These are phyloP conservation scores for Hucho hucho DNA, from an alignment of 2,113 vertebrate genomes.

Conservation along the genomic window DNA sequence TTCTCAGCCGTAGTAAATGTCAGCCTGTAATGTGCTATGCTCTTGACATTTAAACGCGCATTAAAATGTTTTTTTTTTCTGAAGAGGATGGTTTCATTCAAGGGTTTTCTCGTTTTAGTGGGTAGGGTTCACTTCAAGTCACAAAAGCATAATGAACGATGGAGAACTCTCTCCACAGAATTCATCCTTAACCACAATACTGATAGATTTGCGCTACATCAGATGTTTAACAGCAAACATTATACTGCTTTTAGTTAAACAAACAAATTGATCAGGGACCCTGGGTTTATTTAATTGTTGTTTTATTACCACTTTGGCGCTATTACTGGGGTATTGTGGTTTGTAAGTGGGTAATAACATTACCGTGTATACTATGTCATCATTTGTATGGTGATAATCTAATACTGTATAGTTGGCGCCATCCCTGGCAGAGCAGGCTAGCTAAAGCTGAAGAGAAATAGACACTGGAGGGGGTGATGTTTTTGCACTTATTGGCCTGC, in stretches of 20 bases:
- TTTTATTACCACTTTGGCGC: no score
- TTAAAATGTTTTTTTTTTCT: conserved; percentile 34
- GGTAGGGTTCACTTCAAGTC: no score
- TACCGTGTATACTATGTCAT: no score
- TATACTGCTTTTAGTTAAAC: neutral
- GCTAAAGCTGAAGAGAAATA: conserved; percentile 1
- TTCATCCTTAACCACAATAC: no score
- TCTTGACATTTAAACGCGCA: conserved; percentile 37
- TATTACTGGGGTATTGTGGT: no score
- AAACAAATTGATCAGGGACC: no score
- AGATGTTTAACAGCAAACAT: neutral
- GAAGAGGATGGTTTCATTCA: conserved; percentile 7
- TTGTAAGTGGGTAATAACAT: no score
- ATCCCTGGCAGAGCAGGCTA: neutral
- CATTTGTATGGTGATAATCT: no score
- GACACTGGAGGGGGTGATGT: neutral
- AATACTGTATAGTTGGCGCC: no score
- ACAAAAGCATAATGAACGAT: no score
- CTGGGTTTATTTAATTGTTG: neutral
- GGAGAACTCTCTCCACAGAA: no score
- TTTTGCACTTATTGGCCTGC: conserved; percentile 5
- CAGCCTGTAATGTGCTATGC: conserved; percentile 21
- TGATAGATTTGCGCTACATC: no score
- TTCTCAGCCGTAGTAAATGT: conserved; percentile 27
- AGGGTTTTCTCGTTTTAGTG: neutral